A percentile compares a stretch with the other conserved stretches of the same genome.
These are phyloP conservation scores for Pardalotus punctatus DNA, from an alignment of 2,113 vertebrate genomes.

Conservation along the genomic window DNA sequence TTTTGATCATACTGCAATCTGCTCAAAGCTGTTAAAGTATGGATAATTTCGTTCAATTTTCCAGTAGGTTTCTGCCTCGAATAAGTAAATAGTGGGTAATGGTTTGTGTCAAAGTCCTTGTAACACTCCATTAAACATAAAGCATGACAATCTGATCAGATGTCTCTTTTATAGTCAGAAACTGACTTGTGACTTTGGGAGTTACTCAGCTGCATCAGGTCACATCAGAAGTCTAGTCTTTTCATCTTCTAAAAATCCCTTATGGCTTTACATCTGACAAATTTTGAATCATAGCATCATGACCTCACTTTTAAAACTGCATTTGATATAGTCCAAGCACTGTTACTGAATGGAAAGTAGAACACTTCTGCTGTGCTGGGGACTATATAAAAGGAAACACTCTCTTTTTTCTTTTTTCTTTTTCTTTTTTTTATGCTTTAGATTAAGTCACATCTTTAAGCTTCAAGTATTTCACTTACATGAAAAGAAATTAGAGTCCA, in stretches of 20 bases:
- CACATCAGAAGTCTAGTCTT: conserved; percentile 72
- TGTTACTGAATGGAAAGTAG: conserved; percentile 48
- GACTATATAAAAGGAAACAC: conserved; percentile 5
- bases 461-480: not conserved
- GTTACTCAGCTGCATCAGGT: conserved; percentile 76
- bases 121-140: conserved; percentile 90
- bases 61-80: conserved; percentile 76
- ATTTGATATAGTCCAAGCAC: conserved; percentile 55
- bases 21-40: conserved; percentile 75
- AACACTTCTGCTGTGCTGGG: conserved; percentile 22
- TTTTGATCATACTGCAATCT: conserved; percentile 71
- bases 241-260: conserved; percentile 68
- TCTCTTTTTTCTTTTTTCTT: not conserved
- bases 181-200: conserved; percentile 78
- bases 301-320: conserved; percentile 60
- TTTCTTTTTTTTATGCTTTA: not conserved
- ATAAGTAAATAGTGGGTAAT: conserved; percentile 94
- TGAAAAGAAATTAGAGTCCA: not conserved
- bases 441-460: not conserved
- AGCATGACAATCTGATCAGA: conserved; percentile 87
- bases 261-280: conserved; percentile 64
- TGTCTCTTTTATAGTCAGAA: conserved; percentile 82
- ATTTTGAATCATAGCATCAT: conserved; percentile 56
- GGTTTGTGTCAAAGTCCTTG: conserved; percentile 89
- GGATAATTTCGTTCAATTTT: conserved; percentile 83